Conservation (phyloP, 2,113 vertebrate genomes). For the Gracilinanus agilis region DNA sequence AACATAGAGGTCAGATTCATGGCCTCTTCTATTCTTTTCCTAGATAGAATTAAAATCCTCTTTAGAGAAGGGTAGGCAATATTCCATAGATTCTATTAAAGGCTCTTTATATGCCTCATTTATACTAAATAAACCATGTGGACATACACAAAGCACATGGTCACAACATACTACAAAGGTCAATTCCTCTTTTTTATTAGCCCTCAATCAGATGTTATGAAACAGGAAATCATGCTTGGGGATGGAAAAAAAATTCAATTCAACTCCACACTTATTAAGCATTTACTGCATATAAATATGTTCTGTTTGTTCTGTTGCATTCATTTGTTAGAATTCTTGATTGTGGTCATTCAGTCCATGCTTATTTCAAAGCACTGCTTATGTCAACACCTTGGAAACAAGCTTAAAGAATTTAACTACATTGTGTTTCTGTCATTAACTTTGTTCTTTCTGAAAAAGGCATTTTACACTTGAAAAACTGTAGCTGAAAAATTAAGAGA, state of each 20-base stretch:
- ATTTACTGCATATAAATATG: not conserved
- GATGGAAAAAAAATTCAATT: not conserved
- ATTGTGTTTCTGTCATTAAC: not conserved
- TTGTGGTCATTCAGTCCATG: not conserved
- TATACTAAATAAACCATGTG: not conserved
- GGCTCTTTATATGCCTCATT: not conserved
- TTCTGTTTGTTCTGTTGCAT: not conserved
- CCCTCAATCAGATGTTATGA: not conserved
- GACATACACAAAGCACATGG: not conserved
- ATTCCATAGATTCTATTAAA: not conserved
- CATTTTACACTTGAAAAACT: not conserved
- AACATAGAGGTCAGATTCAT: not conserved
- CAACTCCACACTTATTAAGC: not conserved
- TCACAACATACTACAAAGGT: not conserved
- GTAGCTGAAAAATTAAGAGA: conserved; percentile 44
- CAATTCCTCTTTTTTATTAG: not conserved
- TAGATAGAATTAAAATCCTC: not conserved
- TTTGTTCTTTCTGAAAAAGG: not conserved
- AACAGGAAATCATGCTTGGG: not conserved
- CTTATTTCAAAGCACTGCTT: not conserved
- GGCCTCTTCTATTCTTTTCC: not conserved
- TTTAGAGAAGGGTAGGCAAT: not conserved
- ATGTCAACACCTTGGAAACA: not conserved
- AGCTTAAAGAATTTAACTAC: not conserved
- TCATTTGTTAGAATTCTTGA: not conserved